Evolutionary conservation across 2,113 vertebrate species (phyloP).

Genomic region (Nothocercus nigrocapillus): DNA sequence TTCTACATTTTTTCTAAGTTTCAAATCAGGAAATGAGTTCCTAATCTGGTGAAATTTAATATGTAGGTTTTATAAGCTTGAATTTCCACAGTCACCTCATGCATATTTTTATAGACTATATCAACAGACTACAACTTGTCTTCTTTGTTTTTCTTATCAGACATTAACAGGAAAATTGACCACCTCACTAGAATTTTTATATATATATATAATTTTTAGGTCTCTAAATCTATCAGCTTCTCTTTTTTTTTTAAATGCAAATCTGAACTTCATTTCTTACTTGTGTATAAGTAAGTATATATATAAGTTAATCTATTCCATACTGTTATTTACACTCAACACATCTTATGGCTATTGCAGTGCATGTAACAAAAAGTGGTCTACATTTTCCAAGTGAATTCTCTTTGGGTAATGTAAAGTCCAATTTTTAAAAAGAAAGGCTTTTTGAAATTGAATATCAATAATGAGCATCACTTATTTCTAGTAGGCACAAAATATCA

Average conservation of each 20-base stretch:
- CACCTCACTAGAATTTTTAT: not conserved
- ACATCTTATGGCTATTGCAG: not conserved
- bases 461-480: not conserved
- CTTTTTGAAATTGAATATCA: not conserved
- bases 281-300: not conserved
- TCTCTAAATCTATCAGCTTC: not conserved
- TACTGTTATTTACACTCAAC: not conserved
- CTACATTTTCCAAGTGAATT: not conserved
- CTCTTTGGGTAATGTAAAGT: not conserved
- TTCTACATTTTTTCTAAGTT: not conserved
- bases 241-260: not conserved
- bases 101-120: not conserved
- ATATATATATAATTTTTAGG: not conserved
- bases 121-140: not conserved
- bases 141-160: not conserved
- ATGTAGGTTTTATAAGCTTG: not conserved
- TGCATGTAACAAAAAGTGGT: not conserved
- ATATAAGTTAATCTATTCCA: not conserved
- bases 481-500: too few relatives aligned
- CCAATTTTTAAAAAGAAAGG: not conserved
- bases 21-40: not conserved
- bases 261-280: not conserved
- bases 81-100: not conserved
- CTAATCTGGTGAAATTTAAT: not conserved
- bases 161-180: not conserved